Evolutionary conservation across 92 coral and sea anemone species (phyloP), one percentile per base, ranked within the genome.

Genomic region (Epizoanthus rinbou): DNA sequence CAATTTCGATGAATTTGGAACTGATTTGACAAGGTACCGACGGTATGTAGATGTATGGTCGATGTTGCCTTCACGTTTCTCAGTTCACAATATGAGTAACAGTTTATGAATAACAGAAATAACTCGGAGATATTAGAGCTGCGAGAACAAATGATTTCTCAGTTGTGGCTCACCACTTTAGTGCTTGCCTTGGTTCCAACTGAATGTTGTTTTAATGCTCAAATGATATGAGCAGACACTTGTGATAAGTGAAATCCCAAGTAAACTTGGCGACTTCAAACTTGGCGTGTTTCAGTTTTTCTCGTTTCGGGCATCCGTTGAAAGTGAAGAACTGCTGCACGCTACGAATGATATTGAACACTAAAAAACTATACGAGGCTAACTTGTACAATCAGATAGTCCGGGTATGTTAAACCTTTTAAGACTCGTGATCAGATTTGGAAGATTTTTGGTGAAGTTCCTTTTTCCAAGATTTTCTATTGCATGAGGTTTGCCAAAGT

Each of bases 401-500:
- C 43, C 43, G 43, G 43, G 5, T 37, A 50, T 50, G 54, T 50
- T 37, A 50, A 1, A 50, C 54, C 54, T 10, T 50, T 50, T 50
- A 13, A 10, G 3, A 28, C 10, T 43, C 50, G 50, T 11, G 43
- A 37, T 9, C 54, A 50, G 9, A 15, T 50, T 50, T 50, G 15
- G 54, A 43, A 43, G 50, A 43, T 10, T 1, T 43, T 43, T 43
- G 1, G 50, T 0, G 50, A 50, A 13, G 54, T 50, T 50, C 54
- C 54, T 50, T 50, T 50, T 50, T 13, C 14, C 54, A 47, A 37
- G 43, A 37, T 37, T 37, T 37, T 6, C 43, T 37, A 37, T 37
- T 37, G 43, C 54, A 50, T 50, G 14, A 9, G 15, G 14, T 9
- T 78, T 78, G 43, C 82, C 57, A 17, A 14, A 69, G 82, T 78